Evolutionary conservation across 2,888 invertebrate genomes (phyloP).

Genomic region (Xanthostigma xanthostigma): DNA sequence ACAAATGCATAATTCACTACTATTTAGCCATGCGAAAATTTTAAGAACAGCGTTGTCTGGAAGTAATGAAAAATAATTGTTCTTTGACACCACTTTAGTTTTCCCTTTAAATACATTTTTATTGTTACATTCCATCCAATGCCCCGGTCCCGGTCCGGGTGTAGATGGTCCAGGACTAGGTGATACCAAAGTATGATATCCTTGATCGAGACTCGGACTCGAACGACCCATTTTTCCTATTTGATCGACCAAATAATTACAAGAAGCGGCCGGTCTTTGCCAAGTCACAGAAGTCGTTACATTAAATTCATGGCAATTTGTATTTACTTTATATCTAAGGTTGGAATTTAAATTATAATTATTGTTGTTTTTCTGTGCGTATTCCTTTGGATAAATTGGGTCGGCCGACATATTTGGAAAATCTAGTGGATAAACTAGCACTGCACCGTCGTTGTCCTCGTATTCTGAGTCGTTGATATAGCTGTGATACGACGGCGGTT

Average conservation of each 20-base stretch:
- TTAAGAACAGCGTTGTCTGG: slow-evolving; percentile 52
- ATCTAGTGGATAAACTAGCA: too few relatives aligned
- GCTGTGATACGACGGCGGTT: too few relatives aligned
- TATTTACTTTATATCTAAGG: background rate
- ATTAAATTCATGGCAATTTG: slow-evolving; percentile 6
- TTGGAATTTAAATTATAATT: background rate
- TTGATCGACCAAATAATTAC: slow-evolving; percentile 27
- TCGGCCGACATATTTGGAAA: background rate
- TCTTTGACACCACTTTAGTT: slow-evolving; percentile 20
- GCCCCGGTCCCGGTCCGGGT: slow-evolving; percentile 25
- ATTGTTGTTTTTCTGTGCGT: background rate
- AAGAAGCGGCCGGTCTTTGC: slow-evolving; percentile 4
- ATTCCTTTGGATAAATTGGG: background rate
- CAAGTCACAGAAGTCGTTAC: slow-evolving; percentile 14
- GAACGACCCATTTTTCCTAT: slow-evolving; percentile 32
- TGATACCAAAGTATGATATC: slow-evolving; percentile 62
- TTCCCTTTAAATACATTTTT: slow-evolving; percentile 22
- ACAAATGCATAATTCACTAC: slow-evolving; percentile 55
- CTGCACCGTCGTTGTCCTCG: too few relatives aligned
- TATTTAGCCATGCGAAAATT: slow-evolving; percentile 55
- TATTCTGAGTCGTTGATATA: too few relatives aligned
- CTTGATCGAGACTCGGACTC: slow-evolving; percentile 61
- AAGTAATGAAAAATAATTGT: slow-evolving; percentile 41
- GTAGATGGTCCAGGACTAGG: slow-evolving; percentile 34
- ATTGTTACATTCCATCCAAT: slow-evolving; percentile 25